Percentiles rank a stretch among this genome's conserved stretches.
These are phyloP conservation scores for Propithecus deckenii DNA, from an alignment of 2,797 vertebrate species.

Conservation along the genomic window DNA sequence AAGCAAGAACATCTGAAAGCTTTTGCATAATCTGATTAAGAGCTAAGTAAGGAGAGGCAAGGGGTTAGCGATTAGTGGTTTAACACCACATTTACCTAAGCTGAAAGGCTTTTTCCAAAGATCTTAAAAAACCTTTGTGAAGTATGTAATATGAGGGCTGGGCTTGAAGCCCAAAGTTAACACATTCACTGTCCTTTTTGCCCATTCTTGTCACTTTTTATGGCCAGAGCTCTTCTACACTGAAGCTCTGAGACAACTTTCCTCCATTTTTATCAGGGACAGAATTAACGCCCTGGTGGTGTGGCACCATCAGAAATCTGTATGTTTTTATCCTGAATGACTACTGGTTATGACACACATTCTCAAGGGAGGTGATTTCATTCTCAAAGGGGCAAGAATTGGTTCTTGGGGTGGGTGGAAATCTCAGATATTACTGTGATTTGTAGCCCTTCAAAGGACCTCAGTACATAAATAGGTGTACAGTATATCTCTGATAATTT, in stretches of 20 bases:
- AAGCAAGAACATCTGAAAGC: constrained; percentile 38
- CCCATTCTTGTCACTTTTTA: neutral
- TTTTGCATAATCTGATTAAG: constrained; percentile 65
- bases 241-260: neutral
- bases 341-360: neutral
- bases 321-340: neutral
- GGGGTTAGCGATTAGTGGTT: constrained; percentile 54
- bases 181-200: neutral
- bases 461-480: neutral
- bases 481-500: neutral
- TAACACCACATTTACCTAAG: constrained; percentile 60
- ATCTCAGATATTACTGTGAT: neutral
- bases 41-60: constrained; percentile 55
- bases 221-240: neutral
- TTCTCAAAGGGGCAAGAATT: neutral
- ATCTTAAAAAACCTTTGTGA: constrained; percentile 46
- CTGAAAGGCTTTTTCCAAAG: constrained; percentile 59
- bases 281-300: neutral
- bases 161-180: constrained; percentile 35
- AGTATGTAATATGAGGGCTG: constrained; percentile 29
- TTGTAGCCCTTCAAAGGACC: neutral
- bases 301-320: neutral
- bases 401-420: neutral
- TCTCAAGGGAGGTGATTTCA: neutral
- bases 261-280: neutral